Base-by-base conservation (phyloP, 2,797 vertebrate genomes). In the Glossophaga mutica region DNA sequence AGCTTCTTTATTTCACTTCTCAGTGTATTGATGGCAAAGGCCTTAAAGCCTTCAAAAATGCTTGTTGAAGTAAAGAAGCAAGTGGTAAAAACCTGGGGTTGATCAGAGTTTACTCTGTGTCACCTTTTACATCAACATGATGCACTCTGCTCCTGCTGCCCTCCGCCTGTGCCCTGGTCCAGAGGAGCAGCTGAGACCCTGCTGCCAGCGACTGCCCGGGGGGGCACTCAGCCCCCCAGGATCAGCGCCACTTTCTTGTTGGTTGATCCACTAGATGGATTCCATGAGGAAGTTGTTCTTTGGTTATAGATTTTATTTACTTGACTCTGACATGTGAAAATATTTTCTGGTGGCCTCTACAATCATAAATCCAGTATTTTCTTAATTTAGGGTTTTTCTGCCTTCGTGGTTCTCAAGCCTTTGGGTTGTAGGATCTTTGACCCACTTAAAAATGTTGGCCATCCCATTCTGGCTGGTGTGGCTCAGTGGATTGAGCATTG, bases 91-190 rank as follows among this genome's bases (percentile, higher is more conserved):
- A 50, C 55, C 76, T 71, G 65, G 57, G 46, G 37, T 88, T 62
- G 11, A 42, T 34, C 34, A 18, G 46, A 19, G 34, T 68, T 42
- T 5, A 15, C 26, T 12, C 16, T 2, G 12, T 1, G 8, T 52
- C 10, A 57, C 14, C 29, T 77, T 46, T 44, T 32, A 15, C 68
- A 42, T 29, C 67, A 46, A 37, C 39, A 5, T 29, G 2, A 0
- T 12, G 10, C 46, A 3, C 6, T 55, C 12, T 50, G 42, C 7
- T 7, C 24, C 24, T 0, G 10, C 57, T 9, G 39, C 73, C 0
- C 7, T 0, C 2, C 26, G 37, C 42, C 9, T 1, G n/a, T 2
- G 3, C 42, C 12, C 26, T 0, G 15, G 42, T 24, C n/a, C 37
- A 7, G 3, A 16, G 3, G 32, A 44, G 67, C 21, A 14, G 26